Evolutionary conservation across 2,113 vertebrate species (phyloP), one percentile per base, ranked within the genome.

Genomic region (Cheilinus undulatus): DNA sequence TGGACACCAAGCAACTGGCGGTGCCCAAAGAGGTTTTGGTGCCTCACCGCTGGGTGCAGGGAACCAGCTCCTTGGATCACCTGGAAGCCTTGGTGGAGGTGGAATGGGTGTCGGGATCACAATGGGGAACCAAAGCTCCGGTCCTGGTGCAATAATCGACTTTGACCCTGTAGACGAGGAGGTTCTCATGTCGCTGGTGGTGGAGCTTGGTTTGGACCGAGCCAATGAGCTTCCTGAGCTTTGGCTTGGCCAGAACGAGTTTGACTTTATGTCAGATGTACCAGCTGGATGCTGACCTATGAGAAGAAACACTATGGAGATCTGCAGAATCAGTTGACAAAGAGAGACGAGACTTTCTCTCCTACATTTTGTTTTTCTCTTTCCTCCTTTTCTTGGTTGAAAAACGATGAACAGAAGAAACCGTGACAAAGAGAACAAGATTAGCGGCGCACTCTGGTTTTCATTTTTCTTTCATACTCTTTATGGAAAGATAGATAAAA

Each of bases 201-300:
- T 95, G 70, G 95, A 96, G 84, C 81, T 97, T 28, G 96, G 95
- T 23, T 87, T 97, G 86, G 95, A 95, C 83, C 84, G 91, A 36
- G 94, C 92, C 19, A 94, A 95, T 28, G 95, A 96, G 80, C 93
- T 97, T 40, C 95, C 93, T 0, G 94, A 97, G 86, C 94, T 96
- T 24, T 96, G 95, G 95, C 88, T 97, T 67, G 93, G 94, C 34
- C 95, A 96, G 86, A 96, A 95, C 36, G 94, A 97, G 86, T 95
- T 97, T 61, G 94, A 96, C 67, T 95, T 95, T 63, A 89, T 91
- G 52, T 87, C 93, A 0, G 95, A 96, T 12, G 92, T 95, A 24
- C 92, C 91, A 0, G 91, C 93, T 7, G 88, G 93, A 32, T 95
- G 90, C 87, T 92, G 91, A 94, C 80, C 20, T 8, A 0, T 6